phyloP scores from a whole-genome alignment of 2,113 vertebrate genomes.

The Eudorcas thomsonii region DNA sequence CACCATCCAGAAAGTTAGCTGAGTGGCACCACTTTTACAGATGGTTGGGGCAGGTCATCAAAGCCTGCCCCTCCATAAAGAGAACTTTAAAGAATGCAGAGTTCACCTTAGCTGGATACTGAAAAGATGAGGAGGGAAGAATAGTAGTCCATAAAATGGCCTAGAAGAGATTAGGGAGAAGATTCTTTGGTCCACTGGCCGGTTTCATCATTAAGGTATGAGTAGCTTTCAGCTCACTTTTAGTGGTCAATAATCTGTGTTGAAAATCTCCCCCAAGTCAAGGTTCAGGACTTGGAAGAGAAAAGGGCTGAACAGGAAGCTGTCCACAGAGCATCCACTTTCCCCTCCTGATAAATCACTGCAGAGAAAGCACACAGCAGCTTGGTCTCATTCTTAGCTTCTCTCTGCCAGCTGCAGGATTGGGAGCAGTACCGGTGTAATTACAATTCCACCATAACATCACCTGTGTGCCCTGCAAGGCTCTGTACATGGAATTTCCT shows the following conservation, averaged over 20 bases:
- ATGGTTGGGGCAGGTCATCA: background rate
- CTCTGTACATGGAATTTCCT: background rate
- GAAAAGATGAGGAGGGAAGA: background rate
- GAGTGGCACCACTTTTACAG: background rate
- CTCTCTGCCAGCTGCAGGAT: background rate
- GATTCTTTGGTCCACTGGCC: background rate
- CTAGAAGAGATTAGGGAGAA: background rate
- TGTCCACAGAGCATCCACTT: background rate
- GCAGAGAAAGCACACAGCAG: background rate
- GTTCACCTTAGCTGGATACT: background rate
- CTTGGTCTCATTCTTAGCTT: background rate
- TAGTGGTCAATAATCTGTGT: background rate
- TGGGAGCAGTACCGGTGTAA: background rate
- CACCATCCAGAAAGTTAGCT: background rate
- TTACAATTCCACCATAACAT: background rate
- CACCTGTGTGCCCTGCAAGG: background rate
- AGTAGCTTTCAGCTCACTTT: conserved; percentile 25
- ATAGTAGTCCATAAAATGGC: background rate
- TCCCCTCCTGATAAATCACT: background rate
- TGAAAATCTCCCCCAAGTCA: background rate
- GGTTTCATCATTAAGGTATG: conserved; percentile 25
- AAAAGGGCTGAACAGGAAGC: conserved; percentile 28
- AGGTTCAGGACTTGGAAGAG: background rate
- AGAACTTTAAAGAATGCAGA: conserved; percentile 21
- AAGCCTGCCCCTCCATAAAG: background rate